Base-by-base conservation (phyloP, 92 coral and sea anemone genomes). In the Siderastrea radians region DNA sequence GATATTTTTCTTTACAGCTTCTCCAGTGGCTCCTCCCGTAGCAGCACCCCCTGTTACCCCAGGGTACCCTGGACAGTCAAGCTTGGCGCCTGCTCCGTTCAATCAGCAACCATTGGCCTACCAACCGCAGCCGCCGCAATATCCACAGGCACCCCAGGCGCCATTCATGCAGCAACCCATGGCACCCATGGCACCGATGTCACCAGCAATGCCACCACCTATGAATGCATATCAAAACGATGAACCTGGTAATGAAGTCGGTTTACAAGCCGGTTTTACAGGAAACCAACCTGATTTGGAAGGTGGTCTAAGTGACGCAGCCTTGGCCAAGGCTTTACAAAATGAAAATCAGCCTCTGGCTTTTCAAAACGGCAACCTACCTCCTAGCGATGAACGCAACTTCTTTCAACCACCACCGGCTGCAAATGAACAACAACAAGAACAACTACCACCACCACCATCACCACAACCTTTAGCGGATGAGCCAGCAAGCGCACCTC, bases 201-300 rank as follows among this genome's bases (percentile, higher is more conserved):
- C 84, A 66, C 84, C 75, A 5, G 52, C 45, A 49, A 69, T 74
- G 81, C 53, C 80, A 74, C 53, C 80, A 74, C 81, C 72, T 3
- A 73, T 84, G 87, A 49, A 49, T 47, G 87, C 72, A 49, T 84
- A 72, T 63, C 87, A 84, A 61, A 84, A 84, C 63, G 87, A 84
- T 16, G 80, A 74, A 51, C 80, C 65, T 49, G 73, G 64, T 38
- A 13, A 51, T 62, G 87, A 62, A 49, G 87, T 74, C 14, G 71
- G 48, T 49, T 50, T 51, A 5, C 69, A 59, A 19, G 43, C 87
- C n/a, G 52, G 62, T 73, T 84, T 84, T 45, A 65, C 54, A 26
- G 87, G 80, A 61, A 74, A 61, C 50, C 80, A 62, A 51, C 80
- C 87, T 7, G 63, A 14, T 61, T 49, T 74, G 72, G 80, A 72